These are phyloP conservation scores for Microvelia longipes DNA, from an alignment of 1,140 invertebrate genomes.

Conservation along the genomic window DNA sequence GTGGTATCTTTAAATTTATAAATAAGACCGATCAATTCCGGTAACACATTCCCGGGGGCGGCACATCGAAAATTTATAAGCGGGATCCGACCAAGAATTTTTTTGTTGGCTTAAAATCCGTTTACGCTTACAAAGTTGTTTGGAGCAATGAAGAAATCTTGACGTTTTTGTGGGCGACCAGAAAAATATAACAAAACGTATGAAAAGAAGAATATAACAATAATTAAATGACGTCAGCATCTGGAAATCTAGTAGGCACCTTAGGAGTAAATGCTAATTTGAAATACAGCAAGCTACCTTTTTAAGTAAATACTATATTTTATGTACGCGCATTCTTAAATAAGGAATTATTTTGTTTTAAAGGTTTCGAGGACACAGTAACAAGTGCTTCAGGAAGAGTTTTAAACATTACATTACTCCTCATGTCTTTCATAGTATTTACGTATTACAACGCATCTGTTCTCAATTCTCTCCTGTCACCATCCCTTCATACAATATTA, in stretches of 20 bases:
- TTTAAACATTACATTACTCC: not conserved
- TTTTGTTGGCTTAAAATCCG: too few species aligned
- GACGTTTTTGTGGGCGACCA: too few species aligned
- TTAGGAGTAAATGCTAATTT: not conserved
- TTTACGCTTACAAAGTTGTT: too few species aligned
- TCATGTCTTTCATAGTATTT: constrained; percentile 2
- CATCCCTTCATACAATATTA: not conserved
- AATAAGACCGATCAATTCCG: too few species aligned
- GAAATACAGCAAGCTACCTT: not conserved
- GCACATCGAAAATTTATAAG: too few species aligned
- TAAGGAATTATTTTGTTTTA: not conserved
- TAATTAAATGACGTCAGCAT: not conserved
- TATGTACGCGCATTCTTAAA: too few species aligned
- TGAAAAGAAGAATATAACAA: too few species aligned
- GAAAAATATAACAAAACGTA: too few species aligned
- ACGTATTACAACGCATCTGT: constrained; percentile 9
- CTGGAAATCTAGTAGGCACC: not conserved
- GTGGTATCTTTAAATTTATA: too few species aligned
- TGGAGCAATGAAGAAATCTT: too few species aligned
- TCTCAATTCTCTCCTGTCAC: constrained; percentile 3
- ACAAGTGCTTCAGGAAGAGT: not conserved
- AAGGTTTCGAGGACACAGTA: not conserved
- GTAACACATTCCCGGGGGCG: too few species aligned
- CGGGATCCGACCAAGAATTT: too few species aligned
- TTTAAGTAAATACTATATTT: not conserved